Evolutionary conservation across 2,888 invertebrate genomes (phyloP).

Genomic region (Drosophila ustulata): DNA sequence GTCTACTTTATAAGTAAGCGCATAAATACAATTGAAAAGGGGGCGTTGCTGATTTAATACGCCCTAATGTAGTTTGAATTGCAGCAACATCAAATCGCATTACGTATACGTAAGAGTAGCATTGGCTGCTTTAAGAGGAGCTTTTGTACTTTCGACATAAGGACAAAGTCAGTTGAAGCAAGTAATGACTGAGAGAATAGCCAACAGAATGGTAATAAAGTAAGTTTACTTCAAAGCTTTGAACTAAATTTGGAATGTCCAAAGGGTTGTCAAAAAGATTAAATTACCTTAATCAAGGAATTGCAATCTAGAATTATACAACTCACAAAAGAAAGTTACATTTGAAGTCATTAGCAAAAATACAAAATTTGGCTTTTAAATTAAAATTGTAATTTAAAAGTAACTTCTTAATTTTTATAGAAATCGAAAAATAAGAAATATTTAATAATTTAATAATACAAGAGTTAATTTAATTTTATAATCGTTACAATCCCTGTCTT

Average conservation of each 20-base stretch:
- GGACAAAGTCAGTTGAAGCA: neutral
- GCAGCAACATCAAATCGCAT: neutral
- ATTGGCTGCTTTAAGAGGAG: neutral
- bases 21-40: neutral
- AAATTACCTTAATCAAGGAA: neutral
- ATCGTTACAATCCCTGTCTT: neutral
- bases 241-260: neutral
- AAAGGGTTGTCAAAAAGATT: neutral
- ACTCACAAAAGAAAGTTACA: no score
- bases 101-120: slow-evolving; percentile 4
- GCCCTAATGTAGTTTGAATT: neutral
- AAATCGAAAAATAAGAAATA: no score
- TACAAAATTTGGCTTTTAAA: no score
- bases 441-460: no score
- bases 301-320: no score
- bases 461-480: no score
- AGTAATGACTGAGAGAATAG: neutral
- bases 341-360: no score
- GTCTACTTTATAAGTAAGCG: slow-evolving; percentile 2
- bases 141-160: neutral
- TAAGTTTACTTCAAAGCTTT: neutral
- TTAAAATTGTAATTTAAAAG: no score
- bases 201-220: neutral
- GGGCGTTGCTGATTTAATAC: neutral
- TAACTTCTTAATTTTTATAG: no score